phyloP scores from a whole-genome alignment of 1,140 invertebrate genomes.

The Limonius californicus region DNA sequence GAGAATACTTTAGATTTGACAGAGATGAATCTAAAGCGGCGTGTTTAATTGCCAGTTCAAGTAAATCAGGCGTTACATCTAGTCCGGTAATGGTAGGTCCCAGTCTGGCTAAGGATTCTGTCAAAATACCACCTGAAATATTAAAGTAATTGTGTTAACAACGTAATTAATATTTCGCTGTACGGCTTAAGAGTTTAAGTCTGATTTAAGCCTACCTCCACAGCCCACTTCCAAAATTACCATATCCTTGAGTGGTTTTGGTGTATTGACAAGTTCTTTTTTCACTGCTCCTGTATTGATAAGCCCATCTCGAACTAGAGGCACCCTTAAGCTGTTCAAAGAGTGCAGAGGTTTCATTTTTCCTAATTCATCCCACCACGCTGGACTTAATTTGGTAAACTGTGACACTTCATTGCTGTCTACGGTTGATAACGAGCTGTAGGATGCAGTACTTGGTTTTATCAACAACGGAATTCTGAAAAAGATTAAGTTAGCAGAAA shows the following conservation, averaged over 20 bases:
- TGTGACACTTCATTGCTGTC: too few species aligned
- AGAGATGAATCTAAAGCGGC: constrained; percentile 47
- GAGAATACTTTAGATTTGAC: constrained; percentile 22
- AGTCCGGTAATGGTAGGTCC: constrained; percentile 79
- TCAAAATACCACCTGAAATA: constrained; percentile 38
- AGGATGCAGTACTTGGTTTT: too few species aligned
- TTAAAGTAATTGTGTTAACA: too few species aligned
- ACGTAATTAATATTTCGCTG: constrained; percentile 10
- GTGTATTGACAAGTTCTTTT: background rate
- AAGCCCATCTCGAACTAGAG: too few species aligned
- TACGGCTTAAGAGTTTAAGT: background rate
- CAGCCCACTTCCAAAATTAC: constrained; percentile 29
- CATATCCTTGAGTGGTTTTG: constrained; percentile 12
- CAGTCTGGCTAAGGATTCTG: constrained; percentile 53
- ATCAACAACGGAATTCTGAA: too few species aligned
- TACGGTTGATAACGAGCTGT: too few species aligned
- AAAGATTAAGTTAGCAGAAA: too few species aligned
- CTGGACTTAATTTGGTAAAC: background rate
- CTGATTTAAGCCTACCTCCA: constrained; percentile 16
- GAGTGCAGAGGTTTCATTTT: constrained; percentile 1
- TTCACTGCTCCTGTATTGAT: constrained; percentile 16
- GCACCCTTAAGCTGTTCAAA: constrained; percentile 20
- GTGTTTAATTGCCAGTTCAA: constrained; percentile 63
- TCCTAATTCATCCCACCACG: constrained; percentile 60
- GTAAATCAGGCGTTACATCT: constrained; percentile 70